A percentile compares a stretch with the other conserved stretches of the same genome.
Conservation (phyloP, 1,140 invertebrate genomes). For the Oscheius sp. region DNA sequence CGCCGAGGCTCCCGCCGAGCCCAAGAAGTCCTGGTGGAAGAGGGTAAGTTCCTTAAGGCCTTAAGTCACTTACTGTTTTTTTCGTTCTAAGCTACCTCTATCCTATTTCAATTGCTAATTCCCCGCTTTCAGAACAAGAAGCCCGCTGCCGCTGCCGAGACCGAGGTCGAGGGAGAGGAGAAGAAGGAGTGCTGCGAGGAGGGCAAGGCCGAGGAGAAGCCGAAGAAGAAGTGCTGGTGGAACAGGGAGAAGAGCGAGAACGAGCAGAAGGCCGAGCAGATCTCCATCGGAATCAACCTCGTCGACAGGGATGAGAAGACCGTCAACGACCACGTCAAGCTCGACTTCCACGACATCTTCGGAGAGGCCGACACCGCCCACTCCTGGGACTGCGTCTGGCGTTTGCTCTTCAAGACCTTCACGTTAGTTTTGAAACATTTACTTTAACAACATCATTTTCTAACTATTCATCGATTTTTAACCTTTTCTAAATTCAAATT, state of each 20-base stretch:
- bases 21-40: not conserved
- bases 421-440: not conserved
- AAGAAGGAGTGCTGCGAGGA: not conserved
- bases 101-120: too few species aligned
- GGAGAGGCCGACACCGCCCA: constrained; percentile 64
- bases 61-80: too few species aligned
- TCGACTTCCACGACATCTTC: constrained; percentile 64
- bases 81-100: too few species aligned
- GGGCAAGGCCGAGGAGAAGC: not conserved
- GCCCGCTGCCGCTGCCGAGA: not conserved
- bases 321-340: constrained; percentile 35
- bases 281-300: constrained; percentile 31
- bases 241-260: constrained; percentile 17
- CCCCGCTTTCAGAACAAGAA: constrained; percentile 7
- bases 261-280: constrained; percentile 31
- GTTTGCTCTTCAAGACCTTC: constrained; percentile 63
- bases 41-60: too few species aligned
- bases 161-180: constrained; percentile 13
- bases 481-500: too few species aligned
- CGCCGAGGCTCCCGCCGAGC: not conserved
- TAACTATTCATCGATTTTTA: too few species aligned
- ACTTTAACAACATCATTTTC: too few species aligned
- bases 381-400: constrained; percentile 64
- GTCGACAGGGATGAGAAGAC: constrained; percentile 28
- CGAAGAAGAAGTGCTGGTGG: constrained; percentile 26